phyloP scores from a whole-genome alignment of 1,140 invertebrate species.

The Orchesella cincta region DNA sequence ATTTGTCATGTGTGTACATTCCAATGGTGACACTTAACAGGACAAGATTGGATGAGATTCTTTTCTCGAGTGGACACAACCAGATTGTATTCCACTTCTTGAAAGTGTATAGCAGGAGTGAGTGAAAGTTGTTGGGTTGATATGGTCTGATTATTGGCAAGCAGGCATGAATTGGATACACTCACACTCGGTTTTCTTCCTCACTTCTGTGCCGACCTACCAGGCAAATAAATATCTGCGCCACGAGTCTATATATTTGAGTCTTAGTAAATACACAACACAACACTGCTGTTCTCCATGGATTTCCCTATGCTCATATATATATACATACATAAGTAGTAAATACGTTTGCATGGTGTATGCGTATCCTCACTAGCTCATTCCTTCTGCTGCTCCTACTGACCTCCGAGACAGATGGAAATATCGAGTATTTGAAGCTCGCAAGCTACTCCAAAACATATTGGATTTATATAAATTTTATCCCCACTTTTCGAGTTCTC shows the following conservation, averaged over 20 bases:
- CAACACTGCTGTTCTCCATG: too few species aligned
- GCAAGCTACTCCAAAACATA: slow-evolving; percentile 4
- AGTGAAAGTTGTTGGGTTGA: slow-evolving; percentile 19
- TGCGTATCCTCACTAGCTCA: not conserved
- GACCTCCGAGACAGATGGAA: not conserved
- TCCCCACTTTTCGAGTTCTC: not conserved
- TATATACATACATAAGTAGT: not conserved
- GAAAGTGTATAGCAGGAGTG: not conserved
- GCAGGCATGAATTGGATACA: not conserved
- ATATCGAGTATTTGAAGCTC: slow-evolving; percentile 5
- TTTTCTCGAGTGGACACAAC: slow-evolving; percentile 25
- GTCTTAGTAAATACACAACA: not conserved
- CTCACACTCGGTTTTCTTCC: not conserved
- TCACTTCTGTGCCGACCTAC: not conserved
- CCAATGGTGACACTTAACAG: slow-evolving; percentile 25
- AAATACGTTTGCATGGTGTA: not conserved
- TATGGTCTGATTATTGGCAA: slow-evolving; percentile 16
- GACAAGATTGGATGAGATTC: slow-evolving; percentile 28
- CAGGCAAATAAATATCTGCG: slow-evolving; percentile 14
- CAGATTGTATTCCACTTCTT: slow-evolving; percentile 16
- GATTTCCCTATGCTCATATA: not conserved
- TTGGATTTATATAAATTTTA: slow-evolving; percentile 20
- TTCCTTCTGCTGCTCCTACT: not conserved
- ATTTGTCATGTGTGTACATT: slow-evolving; percentile 29
- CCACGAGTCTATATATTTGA: not conserved